Conservation (phyloP, 1,140 invertebrate species). For the Sitophilus oryzae region DNA sequence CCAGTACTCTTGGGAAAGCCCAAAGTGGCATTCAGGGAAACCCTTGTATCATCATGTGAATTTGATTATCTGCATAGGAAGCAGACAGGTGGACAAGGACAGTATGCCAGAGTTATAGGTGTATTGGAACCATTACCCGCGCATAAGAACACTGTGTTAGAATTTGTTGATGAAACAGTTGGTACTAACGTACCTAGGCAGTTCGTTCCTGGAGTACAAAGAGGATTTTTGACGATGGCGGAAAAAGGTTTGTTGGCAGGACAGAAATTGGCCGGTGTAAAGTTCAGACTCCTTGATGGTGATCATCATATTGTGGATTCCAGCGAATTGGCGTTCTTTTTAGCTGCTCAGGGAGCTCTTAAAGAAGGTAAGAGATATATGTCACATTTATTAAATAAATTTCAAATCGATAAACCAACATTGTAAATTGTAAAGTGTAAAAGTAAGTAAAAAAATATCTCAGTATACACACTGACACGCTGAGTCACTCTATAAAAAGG, state of each 20-base stretch:
- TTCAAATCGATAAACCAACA: too few relatives aligned
- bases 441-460: too few relatives aligned
- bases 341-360: slow-evolving; percentile 84
- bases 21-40: slow-evolving; percentile 86
- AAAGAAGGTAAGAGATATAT: slow-evolving; percentile 64
- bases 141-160: slow-evolving; percentile 76
- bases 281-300: slow-evolving; percentile 81
- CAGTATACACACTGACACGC: too few relatives aligned
- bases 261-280: slow-evolving; percentile 83
- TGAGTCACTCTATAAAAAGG: too few relatives aligned
- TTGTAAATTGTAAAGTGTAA: too few relatives aligned
- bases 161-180: slow-evolving; percentile 86
- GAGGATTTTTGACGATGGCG: slow-evolving; percentile 64
- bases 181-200: slow-evolving; percentile 95
- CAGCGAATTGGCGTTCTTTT: slow-evolving; percentile 84
- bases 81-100: slow-evolving; percentile 93
- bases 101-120: slow-evolving; percentile 88
- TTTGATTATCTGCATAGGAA: slow-evolving; percentile 98
- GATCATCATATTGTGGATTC: slow-evolving; percentile 93
- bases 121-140: slow-evolving; percentile 83
- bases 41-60: slow-evolving; percentile 60
- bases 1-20: slow-evolving; percentile 92
- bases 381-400: too few relatives aligned
- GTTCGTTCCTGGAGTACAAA: slow-evolving; percentile 86
- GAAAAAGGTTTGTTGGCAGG: slow-evolving; percentile 71